phyloP scores from a whole-genome alignment of 2,113 vertebrate species.

The Hystrix brachyura region DNA sequence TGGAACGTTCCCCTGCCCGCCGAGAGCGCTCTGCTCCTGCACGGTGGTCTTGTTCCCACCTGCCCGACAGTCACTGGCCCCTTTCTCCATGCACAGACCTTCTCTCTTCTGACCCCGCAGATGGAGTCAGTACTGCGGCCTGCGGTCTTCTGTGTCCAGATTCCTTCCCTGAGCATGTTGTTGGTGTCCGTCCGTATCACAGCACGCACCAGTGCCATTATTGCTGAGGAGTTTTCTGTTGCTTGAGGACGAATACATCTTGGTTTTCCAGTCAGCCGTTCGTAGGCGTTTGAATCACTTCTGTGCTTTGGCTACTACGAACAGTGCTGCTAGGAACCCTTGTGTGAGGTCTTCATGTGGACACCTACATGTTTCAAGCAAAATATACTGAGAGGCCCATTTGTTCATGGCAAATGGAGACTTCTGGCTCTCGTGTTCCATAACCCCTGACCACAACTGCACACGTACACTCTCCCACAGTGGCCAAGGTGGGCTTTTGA shows the following conservation, averaged over 20 bases:
- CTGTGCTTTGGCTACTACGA: neutral
- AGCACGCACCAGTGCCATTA: neutral
- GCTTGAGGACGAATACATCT: neutral
- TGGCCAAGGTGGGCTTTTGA: neutral
- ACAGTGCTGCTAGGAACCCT: neutral
- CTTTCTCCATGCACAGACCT: slow-evolving; percentile 27
- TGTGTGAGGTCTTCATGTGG: neutral
- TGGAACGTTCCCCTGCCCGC: neutral
- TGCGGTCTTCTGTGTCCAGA: neutral
- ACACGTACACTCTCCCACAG: neutral
- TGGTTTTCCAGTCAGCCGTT: neutral
- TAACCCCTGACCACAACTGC: neutral
- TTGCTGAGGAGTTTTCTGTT: neutral
- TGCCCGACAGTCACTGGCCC: neutral
- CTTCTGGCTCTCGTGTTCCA: neutral
- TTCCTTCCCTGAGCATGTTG: slow-evolving; percentile 15
- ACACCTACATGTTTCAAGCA: neutral
- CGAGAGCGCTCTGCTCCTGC: neutral
- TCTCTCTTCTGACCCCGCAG: slow-evolving; percentile 13
- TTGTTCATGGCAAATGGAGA: slow-evolving; percentile 7
- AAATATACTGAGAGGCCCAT: neutral
- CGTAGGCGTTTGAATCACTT: neutral
- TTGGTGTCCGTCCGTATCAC: neutral
- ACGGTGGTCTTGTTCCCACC: neutral
- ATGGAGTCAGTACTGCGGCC: slow-evolving; percentile 23